phyloP scores from a whole-genome alignment of 2,888 invertebrate genomes.

The Metallyticus violacea region DNA sequence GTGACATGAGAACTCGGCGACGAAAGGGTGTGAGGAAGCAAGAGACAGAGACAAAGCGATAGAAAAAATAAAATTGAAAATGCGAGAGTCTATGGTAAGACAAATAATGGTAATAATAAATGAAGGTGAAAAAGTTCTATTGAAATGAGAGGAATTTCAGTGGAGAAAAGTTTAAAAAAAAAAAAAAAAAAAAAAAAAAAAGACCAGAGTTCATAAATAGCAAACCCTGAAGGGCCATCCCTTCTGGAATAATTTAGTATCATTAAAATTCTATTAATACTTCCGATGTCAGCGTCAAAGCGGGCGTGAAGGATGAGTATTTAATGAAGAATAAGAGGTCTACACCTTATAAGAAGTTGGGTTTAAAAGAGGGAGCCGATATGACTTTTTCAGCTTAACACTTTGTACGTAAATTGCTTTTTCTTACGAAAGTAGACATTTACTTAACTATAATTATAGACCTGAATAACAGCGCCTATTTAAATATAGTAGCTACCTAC shows the following conservation, averaged over 20 bases:
- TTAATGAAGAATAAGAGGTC: not conserved
- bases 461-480: too few species aligned
- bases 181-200: not conserved
- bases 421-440: too few species aligned
- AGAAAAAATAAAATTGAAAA: too few species aligned
- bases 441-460: too few species aligned
- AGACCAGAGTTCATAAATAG: not conserved
- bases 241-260: not conserved
- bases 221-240: not conserved
- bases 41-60: not conserved
- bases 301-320: not conserved
- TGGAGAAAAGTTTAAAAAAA: not conserved
- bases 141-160: not conserved
- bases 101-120: not conserved
- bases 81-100: not conserved
- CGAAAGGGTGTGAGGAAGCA: not conserved
- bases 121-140: not conserved
- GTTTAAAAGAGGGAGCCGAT: not conserved
- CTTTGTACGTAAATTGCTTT: not conserved
- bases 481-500: too few species aligned
- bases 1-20: not conserved
- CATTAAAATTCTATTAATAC: not conserved
- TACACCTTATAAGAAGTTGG: too few species aligned
- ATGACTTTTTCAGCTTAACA: not conserved
- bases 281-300: not conserved